Conservation (phyloP, 2,113 vertebrate genomes). For the Aegotheles bennettii region DNA sequence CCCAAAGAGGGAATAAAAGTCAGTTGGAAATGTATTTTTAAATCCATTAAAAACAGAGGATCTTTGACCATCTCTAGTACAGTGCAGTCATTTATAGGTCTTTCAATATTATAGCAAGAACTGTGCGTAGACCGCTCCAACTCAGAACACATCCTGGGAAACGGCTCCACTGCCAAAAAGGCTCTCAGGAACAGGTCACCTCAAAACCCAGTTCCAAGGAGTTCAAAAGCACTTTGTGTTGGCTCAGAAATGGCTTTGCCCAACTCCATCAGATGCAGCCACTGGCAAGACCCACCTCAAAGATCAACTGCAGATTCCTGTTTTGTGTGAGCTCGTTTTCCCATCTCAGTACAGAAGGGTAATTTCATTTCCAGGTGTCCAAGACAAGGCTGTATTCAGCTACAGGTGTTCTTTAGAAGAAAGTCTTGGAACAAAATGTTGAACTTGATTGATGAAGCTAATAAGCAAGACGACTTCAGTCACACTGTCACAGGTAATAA, state of each 20-base stretch:
- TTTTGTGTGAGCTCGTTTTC: neutral
- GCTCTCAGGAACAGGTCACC: neutral
- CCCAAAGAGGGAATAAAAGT: neutral
- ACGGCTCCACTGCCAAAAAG: rapidly evolving
- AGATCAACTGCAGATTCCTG: neutral
- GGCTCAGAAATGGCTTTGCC: neutral
- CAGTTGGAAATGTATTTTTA: neutral
- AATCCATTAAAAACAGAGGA: neutral
- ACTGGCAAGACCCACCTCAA: neutral
- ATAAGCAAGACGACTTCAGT: constrained; percentile 20
- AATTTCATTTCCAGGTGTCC: neutral
- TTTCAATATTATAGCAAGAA: neutral
- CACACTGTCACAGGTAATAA: neutral
- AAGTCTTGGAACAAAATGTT: neutral
- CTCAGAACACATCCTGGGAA: neutral
- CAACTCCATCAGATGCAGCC: neutral
- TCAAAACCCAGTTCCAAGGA: neutral
- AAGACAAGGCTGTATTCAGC: neutral
- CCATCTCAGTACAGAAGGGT: neutral
- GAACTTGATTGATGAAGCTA: neutral
- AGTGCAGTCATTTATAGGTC: neutral
- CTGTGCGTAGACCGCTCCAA: neutral
- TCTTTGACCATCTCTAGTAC: neutral
- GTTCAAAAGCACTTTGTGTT: neutral
- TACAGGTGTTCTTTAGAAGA: neutral